Conservation (phyloP, 2,888 invertebrate species). For the Schrankia costaestrigalis region DNA sequence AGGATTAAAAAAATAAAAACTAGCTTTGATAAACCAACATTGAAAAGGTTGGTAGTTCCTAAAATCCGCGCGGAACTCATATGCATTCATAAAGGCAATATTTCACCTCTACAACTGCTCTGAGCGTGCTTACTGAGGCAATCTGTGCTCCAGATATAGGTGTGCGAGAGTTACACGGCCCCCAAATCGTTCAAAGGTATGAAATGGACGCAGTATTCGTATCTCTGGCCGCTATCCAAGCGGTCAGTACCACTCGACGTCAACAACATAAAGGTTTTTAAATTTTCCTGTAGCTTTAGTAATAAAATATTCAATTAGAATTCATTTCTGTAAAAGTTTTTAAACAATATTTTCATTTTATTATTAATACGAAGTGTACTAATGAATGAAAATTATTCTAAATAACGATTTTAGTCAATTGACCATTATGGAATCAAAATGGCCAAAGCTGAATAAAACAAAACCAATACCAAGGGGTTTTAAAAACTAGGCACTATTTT, state of each 20-base stretch:
- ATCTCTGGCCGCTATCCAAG: conserved; percentile 47
- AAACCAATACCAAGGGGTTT: no score
- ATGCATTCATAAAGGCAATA: conserved; percentile 35
- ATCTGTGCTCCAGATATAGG: conserved; percentile 20
- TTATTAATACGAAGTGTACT: no score
- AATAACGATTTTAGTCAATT: no score
- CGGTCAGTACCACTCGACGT: conserved; percentile 37
- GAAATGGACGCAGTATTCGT: conserved; percentile 42
- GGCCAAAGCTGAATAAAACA: no score
- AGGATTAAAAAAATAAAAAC: no score
- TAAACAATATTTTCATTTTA: no score
- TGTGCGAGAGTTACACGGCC: conserved; percentile 27
- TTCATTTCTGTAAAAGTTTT: no score
- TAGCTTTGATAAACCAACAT: not conserved
- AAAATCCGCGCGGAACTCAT: conserved; percentile 30
- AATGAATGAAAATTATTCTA: no score
- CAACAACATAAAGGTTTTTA: conserved; percentile 32
- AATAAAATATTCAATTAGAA: no score
- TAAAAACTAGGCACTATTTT: no score
- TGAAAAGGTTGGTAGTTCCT: conserved; percentile 29
- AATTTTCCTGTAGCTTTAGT: no score
- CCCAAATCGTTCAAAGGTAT: conserved; percentile 42
- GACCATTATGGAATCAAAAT: no score
- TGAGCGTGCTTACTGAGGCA: conserved; percentile 19
- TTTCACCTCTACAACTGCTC: conserved; percentile 33